phyloP scores from a whole-genome alignment of 2,888 invertebrate species.

The Reticulitermes lucifugus region DNA sequence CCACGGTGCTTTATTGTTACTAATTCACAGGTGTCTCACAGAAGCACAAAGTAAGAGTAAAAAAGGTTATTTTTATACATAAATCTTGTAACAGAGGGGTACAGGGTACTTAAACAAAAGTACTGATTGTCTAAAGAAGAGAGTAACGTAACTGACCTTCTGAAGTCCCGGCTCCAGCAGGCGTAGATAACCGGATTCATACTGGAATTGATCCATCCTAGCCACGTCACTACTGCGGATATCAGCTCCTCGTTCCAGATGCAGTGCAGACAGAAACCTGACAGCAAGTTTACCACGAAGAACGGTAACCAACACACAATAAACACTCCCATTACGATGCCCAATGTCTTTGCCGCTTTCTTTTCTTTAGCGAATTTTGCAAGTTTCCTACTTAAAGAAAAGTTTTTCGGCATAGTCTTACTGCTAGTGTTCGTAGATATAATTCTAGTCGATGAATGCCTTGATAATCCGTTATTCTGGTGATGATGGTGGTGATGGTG shows the following conservation, averaged over 20 bases:
- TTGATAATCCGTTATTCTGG: constrained; percentile 82
- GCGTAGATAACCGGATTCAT: constrained; percentile 99
- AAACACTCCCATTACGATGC: constrained; percentile 97
- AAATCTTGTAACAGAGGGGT: no score
- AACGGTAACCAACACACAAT: constrained; percentile 98
- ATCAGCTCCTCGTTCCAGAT: constrained; percentile 90
- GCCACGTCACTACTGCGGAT: constrained; percentile 91
- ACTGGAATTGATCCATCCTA: constrained; percentile 95
- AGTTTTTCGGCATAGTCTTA: constrained; percentile 84
- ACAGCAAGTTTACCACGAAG: constrained; percentile 93
- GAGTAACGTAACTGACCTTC: constrained; percentile 73
- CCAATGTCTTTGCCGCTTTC: constrained; percentile 96
- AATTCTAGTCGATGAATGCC: constrained; percentile 74
- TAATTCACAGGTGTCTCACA: no score
- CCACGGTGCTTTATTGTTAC: no score
- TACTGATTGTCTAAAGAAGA: no score
- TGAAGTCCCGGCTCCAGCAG: constrained; percentile 97
- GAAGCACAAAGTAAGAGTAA: no score
- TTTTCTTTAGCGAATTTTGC: constrained; percentile 97
- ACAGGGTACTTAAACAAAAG: no score
- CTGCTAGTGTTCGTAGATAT: constrained; percentile 67
- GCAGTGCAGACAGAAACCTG: constrained; percentile 89
- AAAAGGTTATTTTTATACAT: no score
- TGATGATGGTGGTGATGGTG: constrained; percentile 28
- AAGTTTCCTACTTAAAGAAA: constrained; percentile 91